phyloP scores from a whole-genome alignment of 2,888 invertebrate genomes.

The Eutolmus rufibarbis region DNA sequence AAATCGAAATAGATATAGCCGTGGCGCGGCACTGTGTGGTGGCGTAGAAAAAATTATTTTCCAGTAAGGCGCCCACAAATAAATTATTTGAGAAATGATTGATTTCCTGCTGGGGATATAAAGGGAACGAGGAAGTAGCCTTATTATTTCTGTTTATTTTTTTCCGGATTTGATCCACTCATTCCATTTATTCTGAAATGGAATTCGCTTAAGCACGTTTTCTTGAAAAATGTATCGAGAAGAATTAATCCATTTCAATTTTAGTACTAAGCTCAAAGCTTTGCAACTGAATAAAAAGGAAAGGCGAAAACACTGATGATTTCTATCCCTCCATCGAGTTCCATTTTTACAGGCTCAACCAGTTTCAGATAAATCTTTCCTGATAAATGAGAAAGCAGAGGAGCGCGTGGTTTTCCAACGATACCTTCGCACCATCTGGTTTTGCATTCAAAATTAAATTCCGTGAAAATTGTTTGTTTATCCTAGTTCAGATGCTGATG shows the following conservation, averaged over 20 bases:
- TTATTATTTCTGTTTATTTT: background rate
- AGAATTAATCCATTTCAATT: background rate
- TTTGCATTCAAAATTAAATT: background rate
- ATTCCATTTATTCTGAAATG: background rate
- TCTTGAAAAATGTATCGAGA: background rate
- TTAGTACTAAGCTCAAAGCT: background rate
- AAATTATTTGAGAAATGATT: background rate
- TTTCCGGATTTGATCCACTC: background rate
- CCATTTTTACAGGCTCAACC: background rate
- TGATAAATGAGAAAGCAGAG: background rate
- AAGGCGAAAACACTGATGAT: background rate
- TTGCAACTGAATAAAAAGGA: background rate
- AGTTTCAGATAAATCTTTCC: background rate
- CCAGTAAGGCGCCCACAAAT: background rate
- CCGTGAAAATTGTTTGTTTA: background rate
- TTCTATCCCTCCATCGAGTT: background rate
- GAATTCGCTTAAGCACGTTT: background rate
- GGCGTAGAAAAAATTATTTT: background rate
- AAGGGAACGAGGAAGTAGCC: background rate
- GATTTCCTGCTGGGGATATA: background rate
- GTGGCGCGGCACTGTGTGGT: background rate
- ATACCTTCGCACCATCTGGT: background rate
- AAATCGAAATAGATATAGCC: background rate
- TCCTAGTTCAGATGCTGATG: background rate
- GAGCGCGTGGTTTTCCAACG: background rate